Evolutionary conservation across 2,113 vertebrate species (phyloP), one percentile per base, ranked within the genome.

Genomic region (Azemiops feae): DNA sequence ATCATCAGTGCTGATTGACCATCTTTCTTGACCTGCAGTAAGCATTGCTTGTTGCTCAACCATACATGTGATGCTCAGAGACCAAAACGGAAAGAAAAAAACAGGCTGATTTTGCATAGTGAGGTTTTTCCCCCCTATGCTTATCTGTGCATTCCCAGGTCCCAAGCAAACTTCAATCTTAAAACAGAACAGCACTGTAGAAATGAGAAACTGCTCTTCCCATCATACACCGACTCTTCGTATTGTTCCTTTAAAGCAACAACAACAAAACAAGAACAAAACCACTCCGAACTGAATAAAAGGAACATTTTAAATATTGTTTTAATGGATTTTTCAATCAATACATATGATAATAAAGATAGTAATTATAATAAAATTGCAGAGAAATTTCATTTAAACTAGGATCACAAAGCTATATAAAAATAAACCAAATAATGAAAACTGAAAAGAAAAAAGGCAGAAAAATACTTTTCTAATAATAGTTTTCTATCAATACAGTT

Each of bases 91-190:
- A 39, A 39, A 81, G n/a, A n/a, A n/a, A 64, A 64, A 64, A 64
- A 1, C 5, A 81, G 7, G 34, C 74, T 81, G 18, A 20, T 39
- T 43, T 43, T 81, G 34, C 43, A 39, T 22, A 39, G 6, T 39
- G n/a, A 39, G 69, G 20, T 57, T 22, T 2, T 1, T 0, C 0
- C 16, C 6, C 0, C 34, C n/a, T 2, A 39, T 39, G 34, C 34
- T 22, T 39, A 43, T 39, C 34, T 43, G 18, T 81, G 74, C 18
- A 8, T 39, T 81, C 43, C 43, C 34, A 23, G 4, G 3, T 39
- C n/a, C 88, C 53, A 89, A 57, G 39, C 22, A 1, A 57, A 57
- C 53, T 43, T 89, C 54, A 89, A 18, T 43, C 53, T 11, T 34
- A 88, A 55, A 57, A 88, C 50, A 52, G 52, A 58, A 4, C 34